Conservation (phyloP, 2,113 vertebrate species). For the Charadrius vociferus region DNA sequence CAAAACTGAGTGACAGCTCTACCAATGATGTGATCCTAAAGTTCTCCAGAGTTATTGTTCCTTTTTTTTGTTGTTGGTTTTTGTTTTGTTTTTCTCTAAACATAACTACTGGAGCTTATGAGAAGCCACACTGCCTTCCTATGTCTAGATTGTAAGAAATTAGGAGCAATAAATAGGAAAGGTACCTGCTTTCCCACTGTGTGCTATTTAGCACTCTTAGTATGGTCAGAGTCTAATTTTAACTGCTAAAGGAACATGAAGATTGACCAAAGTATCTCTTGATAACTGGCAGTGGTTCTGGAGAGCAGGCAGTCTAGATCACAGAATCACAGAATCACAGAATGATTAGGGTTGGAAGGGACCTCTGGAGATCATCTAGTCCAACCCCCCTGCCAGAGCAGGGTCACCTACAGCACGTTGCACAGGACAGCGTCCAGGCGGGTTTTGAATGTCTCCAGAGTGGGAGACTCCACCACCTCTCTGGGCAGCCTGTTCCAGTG, state of each 20-base stretch:
- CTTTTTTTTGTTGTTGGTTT: not conserved
- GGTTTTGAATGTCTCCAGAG: too few relatives aligned
- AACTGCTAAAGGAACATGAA: not conserved
- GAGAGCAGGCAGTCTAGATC: not conserved
- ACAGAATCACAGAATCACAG: too few relatives aligned
- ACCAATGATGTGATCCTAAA: not conserved
- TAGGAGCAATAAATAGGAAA: not conserved
- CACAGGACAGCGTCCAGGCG: too few relatives aligned
- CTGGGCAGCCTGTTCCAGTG: too few relatives aligned
- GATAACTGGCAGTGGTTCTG: not conserved
- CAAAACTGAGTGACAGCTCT: not conserved
- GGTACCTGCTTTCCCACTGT: not conserved
- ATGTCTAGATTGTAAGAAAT: rapidly evolving
- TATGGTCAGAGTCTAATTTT: not conserved
- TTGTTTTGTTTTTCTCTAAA: not conserved
- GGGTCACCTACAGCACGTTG: too few relatives aligned
- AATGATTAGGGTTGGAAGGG: too few relatives aligned
- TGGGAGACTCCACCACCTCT: too few relatives aligned
- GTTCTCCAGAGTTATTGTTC: not conserved
- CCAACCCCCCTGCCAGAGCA: too few relatives aligned
- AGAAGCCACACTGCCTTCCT: not conserved
- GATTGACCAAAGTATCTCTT: not conserved
- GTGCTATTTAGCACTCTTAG: not conserved
- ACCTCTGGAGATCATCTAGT: too few relatives aligned
- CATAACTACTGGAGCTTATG: not conserved